Percentiles rank a stretch among this genome's conserved stretches.
phyloP scores from a whole-genome alignment of 2,888 invertebrate genomes.

The Therioaphis trifolii region DNA sequence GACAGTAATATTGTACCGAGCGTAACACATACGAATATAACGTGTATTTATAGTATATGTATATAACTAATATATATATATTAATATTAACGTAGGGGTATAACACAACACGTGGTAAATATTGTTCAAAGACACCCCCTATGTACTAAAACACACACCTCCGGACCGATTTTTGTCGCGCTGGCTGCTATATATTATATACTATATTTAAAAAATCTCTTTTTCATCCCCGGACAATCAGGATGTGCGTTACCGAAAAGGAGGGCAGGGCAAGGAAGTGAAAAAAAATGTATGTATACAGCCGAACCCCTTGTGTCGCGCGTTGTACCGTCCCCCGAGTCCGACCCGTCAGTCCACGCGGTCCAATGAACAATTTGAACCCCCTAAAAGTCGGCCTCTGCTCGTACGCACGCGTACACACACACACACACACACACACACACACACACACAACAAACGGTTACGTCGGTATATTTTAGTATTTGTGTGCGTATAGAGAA shows the following conservation, averaged over 20 bases:
- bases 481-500: background rate
- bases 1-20: background rate
- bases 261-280: background rate
- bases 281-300: conserved; percentile 2
- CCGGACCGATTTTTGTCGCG: conserved; percentile 38
- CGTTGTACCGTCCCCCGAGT: conserved; percentile 31
- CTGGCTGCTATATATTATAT: conserved; percentile 35
- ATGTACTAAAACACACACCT: conserved; percentile 27
- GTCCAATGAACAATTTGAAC: conserved; percentile 63
- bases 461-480: background rate
- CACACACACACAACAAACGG: conserved; percentile 12
- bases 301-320: conserved; percentile 45
- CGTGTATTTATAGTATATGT: too few species aligned
- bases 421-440: conserved; percentile 6
- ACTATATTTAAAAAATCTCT: conserved; percentile 35
- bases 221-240: conserved; percentile 16
- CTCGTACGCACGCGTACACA: background rate
- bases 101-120: conserved; percentile 26
- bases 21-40: too few species aligned
- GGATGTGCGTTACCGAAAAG: background rate
- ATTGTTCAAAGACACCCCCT: conserved; percentile 27
- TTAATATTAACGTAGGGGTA: too few species aligned
- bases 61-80: too few species aligned
- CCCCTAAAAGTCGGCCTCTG: conserved; percentile 56
- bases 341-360: conserved; percentile 58